phyloP scores from a whole-genome alignment of 2,888 invertebrate species.

The Baronia brevicornis region DNA sequence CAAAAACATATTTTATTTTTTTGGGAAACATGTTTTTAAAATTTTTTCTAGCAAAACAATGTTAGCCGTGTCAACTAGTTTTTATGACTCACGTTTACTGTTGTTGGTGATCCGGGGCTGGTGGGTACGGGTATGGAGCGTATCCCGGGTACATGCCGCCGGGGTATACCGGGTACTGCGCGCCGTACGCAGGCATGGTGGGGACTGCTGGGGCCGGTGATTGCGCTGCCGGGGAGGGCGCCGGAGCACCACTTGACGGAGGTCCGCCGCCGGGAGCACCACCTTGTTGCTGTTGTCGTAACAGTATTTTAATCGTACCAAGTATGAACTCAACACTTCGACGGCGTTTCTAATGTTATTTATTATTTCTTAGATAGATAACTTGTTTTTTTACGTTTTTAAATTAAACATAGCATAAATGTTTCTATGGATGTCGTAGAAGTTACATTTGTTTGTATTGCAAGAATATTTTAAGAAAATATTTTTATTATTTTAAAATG shows the following conservation, averaged over 20 bases:
- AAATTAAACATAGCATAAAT: no score
- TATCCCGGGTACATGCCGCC: constrained; percentile 45
- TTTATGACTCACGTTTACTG: constrained; percentile 42
- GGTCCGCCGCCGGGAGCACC: no score
- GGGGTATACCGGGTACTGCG: constrained; percentile 54
- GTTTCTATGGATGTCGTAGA: no score
- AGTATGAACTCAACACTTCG: neutral
- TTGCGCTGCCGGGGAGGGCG: constrained; percentile 22
- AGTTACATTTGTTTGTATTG: no score
- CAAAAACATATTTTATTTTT: no score
- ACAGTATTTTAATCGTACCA: neutral
- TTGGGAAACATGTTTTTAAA: no score
- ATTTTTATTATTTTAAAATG: no score
- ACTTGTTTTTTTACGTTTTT: no score
- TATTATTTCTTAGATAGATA: no score
- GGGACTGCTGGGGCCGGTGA: constrained; percentile 24
- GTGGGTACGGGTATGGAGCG: constrained; percentile 37
- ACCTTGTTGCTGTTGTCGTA: constrained; percentile 18
- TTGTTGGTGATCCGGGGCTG: constrained; percentile 35
- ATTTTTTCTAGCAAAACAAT: no score
- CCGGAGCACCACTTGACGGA: constrained; percentile 20
- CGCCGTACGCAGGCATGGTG: constrained; percentile 33
- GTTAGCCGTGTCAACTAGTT: neutral
- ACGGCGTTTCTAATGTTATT: no score
- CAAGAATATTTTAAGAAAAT: no score